These are phyloP conservation scores for Rhynchophorus ferrugineus DNA, from an alignment of 1,140 invertebrate genomes.

Conservation along the genomic window DNA sequence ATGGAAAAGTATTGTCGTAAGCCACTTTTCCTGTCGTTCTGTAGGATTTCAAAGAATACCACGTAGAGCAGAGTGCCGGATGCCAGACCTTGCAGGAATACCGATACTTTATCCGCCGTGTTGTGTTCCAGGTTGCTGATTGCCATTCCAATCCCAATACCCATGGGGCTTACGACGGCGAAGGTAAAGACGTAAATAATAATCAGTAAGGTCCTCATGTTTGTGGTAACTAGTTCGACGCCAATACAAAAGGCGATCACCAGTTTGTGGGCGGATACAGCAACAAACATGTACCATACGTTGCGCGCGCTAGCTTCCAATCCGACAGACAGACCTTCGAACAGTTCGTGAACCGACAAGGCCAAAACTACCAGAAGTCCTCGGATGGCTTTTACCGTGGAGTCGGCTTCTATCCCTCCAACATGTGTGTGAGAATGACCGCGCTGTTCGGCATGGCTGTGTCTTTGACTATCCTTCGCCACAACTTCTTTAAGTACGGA, in stretches of 20 bases:
- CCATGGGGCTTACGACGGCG: conserved; percentile 47
- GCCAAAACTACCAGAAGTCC: conserved; percentile 76
- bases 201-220: conserved; percentile 34
- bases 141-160: conserved; percentile 46
- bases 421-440: conserved; percentile 30
- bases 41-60: conserved; percentile 61
- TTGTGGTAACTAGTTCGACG: conserved; percentile 42
- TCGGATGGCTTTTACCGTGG: conserved; percentile 58
- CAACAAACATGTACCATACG: conserved; percentile 55
- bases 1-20: conserved; percentile 61
- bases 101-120: conserved; percentile 31
- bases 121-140: conserved; percentile 27
- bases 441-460: conserved; percentile 21
- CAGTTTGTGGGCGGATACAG: conserved; percentile 52
- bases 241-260: conserved; percentile 52
- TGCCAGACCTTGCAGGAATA: conserved; percentile 51
- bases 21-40: conserved; percentile 50
- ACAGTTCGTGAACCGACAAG: conserved; percentile 82
- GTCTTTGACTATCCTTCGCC: conserved; percentile 10
- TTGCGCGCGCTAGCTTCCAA: conserved; percentile 59
- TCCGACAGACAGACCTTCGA: conserved; percentile 86
- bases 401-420: conserved; percentile 48
- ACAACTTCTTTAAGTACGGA: conserved; percentile 12
- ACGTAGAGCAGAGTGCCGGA: conserved; percentile 60
- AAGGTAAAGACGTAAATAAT: conserved; percentile 46